Percentiles rank a stretch among this genome's conserved stretches.
phyloP scores from a whole-genome alignment of 2,113 vertebrate genomes.

The Dinomys branickii region DNA sequence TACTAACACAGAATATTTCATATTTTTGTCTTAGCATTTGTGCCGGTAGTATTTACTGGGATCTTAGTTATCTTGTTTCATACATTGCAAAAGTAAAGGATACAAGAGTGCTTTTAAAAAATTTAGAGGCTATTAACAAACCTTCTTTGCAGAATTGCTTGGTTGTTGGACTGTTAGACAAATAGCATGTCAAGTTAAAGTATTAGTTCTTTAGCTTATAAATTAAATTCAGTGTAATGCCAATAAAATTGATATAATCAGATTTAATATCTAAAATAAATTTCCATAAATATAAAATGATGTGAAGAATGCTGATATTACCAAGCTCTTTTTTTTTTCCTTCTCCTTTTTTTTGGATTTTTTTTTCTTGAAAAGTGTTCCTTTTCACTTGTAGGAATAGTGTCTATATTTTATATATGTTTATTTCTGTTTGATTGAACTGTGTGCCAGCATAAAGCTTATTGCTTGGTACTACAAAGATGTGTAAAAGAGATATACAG shows the following conservation, averaged over 20 bases:
- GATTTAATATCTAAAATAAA: constrained; percentile 41
- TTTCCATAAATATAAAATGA: constrained; percentile 4
- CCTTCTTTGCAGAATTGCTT: not conserved
- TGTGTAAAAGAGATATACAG: not conserved
- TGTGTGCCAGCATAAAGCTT: not conserved
- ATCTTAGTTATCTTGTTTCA: constrained; percentile 25
- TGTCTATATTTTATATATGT: not conserved
- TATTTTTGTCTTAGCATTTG: constrained; percentile 6
- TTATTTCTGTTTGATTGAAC: constrained; percentile 49
- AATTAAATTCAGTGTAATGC: not conserved
- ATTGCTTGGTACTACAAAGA: not conserved
- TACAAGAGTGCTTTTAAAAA: constrained; percentile 27
- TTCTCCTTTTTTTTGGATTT: not conserved
- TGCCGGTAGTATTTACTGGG: not conserved
- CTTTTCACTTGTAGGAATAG: not conserved
- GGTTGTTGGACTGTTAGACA: not conserved
- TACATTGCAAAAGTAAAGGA: constrained; percentile 14
- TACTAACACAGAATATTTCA: not conserved
- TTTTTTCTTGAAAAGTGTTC: constrained; percentile 24
- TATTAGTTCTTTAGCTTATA: not conserved
- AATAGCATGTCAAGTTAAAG: not conserved
- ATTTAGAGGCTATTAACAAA: not conserved
- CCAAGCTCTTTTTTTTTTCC: not conserved
- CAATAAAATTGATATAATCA: constrained; percentile 7
- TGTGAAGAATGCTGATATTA: not conserved